Percentiles rank a stretch among this genome's conserved stretches.
Conservation (phyloP, 2,113 vertebrate species). For the Harpagus bidentatus region DNA sequence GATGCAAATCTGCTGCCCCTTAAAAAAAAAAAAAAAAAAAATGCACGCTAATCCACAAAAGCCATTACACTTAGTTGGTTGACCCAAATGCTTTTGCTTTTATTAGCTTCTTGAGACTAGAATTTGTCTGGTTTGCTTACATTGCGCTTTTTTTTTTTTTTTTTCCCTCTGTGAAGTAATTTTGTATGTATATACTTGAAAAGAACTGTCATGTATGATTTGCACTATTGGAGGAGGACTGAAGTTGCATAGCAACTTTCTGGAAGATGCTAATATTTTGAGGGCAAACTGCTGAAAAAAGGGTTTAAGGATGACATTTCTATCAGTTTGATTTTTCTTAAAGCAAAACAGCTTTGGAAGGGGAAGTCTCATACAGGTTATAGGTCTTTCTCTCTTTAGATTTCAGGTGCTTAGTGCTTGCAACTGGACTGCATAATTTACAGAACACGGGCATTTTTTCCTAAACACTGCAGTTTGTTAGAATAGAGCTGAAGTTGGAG, state of each 20-base stretch:
- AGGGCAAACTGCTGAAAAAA: constrained; percentile 79
- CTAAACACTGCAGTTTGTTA: constrained; percentile 84
- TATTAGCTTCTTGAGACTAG: constrained; percentile 61
- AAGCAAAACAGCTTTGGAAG: constrained; percentile 68
- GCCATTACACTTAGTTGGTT: constrained; percentile 70
- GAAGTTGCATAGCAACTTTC: constrained; percentile 68
- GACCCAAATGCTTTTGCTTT: constrained; percentile 69
- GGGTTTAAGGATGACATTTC: constrained; percentile 68
- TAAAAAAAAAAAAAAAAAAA: constrained; percentile 4
- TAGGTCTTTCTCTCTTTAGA: constrained; percentile 74
- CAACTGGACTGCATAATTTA: constrained; percentile 75
- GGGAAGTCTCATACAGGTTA: constrained; percentile 75
- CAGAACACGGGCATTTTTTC: constrained; percentile 78
- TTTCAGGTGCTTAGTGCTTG: constrained; percentile 76
- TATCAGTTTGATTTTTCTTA: constrained; percentile 54
- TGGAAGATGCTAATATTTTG: constrained; percentile 64
- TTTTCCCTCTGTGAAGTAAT: constrained; percentile 61
- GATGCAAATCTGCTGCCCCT: constrained; percentile 75
- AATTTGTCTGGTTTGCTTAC: constrained; percentile 55
- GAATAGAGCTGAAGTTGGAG: constrained; percentile 77
- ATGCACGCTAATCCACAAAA: constrained; percentile 56
- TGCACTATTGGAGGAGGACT: constrained; percentile 83
- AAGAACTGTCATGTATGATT: constrained; percentile 84
- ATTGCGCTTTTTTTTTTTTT: neutral
- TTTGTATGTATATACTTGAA: constrained; percentile 85